Evolutionary conservation across 2,888 invertebrate genomes (phyloP).

Genomic region (Tetramorium bicarinatum): DNA sequence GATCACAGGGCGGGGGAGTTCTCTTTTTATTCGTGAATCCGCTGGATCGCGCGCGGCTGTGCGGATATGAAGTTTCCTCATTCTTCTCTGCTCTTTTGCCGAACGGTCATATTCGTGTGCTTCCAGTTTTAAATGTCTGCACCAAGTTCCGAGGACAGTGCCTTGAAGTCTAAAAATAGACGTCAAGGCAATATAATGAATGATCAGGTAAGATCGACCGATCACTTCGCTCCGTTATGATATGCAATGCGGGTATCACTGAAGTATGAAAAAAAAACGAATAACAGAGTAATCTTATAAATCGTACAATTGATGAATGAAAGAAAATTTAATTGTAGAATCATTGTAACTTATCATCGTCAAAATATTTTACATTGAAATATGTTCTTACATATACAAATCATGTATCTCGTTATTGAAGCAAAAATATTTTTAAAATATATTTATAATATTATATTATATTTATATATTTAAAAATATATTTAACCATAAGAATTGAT

Average conservation of each 20-base stretch:
- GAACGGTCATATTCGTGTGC: conserved; percentile 19
- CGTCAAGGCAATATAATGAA: neutral
- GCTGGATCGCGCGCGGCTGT: neutral
- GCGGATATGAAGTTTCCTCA: conserved; percentile 40
- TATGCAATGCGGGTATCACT: neutral
- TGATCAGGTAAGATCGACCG: conserved; percentile 7
- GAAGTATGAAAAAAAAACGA: neutral
- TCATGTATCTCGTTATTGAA: neutral
- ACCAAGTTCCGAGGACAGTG: conserved; percentile 7
- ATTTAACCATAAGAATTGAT: neutral
- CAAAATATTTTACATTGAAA: neutral
- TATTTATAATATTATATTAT: neutral
- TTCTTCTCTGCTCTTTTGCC: conserved; percentile 36
- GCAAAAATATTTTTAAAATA: no score
- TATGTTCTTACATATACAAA: neutral
- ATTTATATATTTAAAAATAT: neutral
- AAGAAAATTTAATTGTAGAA: neutral
- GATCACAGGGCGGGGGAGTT: conserved; percentile 58
- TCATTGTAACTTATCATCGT: neutral
- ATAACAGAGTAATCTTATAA: neutral
- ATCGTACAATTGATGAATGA: neutral
- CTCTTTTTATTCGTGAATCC: conserved; percentile 60
- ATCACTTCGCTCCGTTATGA: conserved; percentile 23
- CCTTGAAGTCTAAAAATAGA: conserved; percentile 29
- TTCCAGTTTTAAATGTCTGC: conserved; percentile 1